Conservation (phyloP, 2,888 invertebrate genomes). For the Horisme vitalbata region DNA sequence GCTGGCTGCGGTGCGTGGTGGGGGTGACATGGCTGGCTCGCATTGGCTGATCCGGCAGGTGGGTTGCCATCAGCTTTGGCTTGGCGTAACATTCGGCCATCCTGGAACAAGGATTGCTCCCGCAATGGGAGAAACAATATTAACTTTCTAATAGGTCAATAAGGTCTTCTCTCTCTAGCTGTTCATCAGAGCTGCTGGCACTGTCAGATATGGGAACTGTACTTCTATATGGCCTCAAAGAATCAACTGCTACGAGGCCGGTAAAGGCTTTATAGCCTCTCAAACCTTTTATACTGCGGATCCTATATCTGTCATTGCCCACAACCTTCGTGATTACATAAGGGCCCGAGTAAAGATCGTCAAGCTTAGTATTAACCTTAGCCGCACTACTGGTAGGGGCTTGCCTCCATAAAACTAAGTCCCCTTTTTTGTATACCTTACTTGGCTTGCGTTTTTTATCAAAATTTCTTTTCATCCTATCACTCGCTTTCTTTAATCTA, state of each 20-base stretch:
- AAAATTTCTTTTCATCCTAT: constrained; percentile 2
- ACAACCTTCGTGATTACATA: constrained; percentile 33
- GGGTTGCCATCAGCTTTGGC: too few relatives aligned
- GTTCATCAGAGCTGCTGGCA: constrained; percentile 36
- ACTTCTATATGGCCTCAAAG: constrained; percentile 28
- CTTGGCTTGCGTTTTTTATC: not conserved
- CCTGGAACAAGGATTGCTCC: too few relatives aligned
- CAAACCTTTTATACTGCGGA: constrained; percentile 36
- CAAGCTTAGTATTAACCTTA: constrained; percentile 19
- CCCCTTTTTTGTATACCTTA: not conserved
- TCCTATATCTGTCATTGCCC: constrained; percentile 38
- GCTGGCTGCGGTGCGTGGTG: too few relatives aligned
- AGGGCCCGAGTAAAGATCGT: constrained; percentile 35
- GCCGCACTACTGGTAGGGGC: not conserved
- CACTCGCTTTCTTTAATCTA: not conserved
- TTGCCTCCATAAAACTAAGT: constrained; percentile 5
- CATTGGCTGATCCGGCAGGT: too few relatives aligned
- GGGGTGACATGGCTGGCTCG: too few relatives aligned
- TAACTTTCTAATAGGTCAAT: not conserved
- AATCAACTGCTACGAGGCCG: constrained; percentile 34
- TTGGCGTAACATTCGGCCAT: too few relatives aligned
- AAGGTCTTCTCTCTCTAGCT: constrained; percentile 28
- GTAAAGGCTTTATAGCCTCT: constrained; percentile 4
- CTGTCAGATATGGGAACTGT: constrained; percentile 28
- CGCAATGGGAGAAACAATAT: too few relatives aligned